Conservation (phyloP, 1,140 invertebrate genomes). For the Nasonia vitripennis region DNA sequence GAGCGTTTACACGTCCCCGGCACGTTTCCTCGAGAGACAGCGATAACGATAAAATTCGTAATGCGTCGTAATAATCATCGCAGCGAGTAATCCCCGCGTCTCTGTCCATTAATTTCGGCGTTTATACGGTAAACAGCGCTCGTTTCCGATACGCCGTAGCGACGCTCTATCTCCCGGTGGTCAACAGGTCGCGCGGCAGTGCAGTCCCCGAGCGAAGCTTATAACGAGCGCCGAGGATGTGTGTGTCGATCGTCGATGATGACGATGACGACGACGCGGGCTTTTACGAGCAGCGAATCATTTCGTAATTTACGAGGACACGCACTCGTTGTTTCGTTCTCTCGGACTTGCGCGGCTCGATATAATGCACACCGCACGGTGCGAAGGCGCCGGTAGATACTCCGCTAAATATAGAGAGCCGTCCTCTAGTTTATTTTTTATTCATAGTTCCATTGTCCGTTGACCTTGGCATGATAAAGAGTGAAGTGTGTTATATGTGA, state of each 20-base stretch:
- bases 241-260: too few relatives aligned
- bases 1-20: too few relatives aligned
- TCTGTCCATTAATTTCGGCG: not conserved
- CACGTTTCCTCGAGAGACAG: too few relatives aligned
- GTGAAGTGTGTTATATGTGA: not conserved
- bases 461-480: conserved; percentile 9
- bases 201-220: not conserved
- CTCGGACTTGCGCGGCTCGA: too few relatives aligned
- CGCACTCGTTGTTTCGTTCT: not conserved
- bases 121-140: not conserved
- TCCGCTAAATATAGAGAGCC: not conserved
- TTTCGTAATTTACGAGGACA: not conserved
- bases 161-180: not conserved
- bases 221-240: not conserved
- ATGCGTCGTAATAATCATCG: not conserved
- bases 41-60: not conserved
- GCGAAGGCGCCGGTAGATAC: not conserved
- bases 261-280: too few relatives aligned
- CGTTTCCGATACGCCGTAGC: not conserved
- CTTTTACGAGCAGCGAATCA: not conserved
- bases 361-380: too few relatives aligned
- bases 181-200: not conserved
- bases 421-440: conserved; percentile 15
- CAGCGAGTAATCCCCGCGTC: too few relatives aligned
- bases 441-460: not conserved